These are phyloP conservation scores for Phylloscopus trochiloides DNA, from an alignment of 2,113 vertebrate genomes.

Conservation along the genomic window DNA sequence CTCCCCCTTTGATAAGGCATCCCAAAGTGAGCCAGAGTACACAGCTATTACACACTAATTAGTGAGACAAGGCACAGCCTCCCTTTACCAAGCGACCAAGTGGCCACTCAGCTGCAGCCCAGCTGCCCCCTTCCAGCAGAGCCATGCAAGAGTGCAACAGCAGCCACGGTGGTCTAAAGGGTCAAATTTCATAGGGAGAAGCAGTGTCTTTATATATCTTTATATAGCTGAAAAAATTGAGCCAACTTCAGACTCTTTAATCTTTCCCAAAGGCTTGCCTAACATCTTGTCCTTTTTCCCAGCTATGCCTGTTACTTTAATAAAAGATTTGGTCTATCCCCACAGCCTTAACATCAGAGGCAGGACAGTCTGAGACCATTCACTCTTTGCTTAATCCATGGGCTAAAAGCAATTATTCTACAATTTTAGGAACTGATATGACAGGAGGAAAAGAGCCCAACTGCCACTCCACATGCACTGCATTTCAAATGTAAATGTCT, in stretches of 20 bases:
- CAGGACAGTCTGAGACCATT: neutral
- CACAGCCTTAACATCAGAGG: neutral
- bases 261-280: neutral
- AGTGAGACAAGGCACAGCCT: conserved; percentile 23
- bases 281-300: neutral
- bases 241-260: neutral
- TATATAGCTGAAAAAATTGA: neutral
- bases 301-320: neutral
- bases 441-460: neutral
- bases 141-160: neutral
- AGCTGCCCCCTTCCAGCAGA: neutral
- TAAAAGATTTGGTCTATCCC: neutral
- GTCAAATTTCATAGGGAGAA: neutral
- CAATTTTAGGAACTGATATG: neutral
- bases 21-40: conserved; percentile 40
- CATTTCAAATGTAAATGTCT: conserved; percentile 19
- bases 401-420: neutral
- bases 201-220: neutral
- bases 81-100: conserved; percentile 8
- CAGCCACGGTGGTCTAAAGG: neutral
- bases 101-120: neutral
- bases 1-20: conserved; percentile 48
- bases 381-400: neutral
- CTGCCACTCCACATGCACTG: neutral
- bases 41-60: conserved; percentile 61